phyloP scores from a whole-genome alignment of 2,888 invertebrate genomes.

The Tetragonisca angustula region DNA sequence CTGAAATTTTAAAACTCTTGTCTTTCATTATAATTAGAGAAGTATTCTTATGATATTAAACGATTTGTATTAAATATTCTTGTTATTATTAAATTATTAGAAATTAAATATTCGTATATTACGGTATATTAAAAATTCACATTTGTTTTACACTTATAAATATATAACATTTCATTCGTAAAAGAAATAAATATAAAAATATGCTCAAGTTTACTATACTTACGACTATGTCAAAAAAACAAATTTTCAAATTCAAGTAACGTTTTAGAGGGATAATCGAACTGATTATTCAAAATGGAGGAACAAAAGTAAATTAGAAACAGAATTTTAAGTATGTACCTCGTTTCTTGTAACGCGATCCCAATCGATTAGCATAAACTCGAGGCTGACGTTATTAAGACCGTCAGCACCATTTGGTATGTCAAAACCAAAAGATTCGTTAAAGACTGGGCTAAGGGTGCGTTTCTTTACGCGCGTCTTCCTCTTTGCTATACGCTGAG shows the following conservation, averaged over 20 bases:
- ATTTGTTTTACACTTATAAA: not conserved
- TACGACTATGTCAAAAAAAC: not conserved
- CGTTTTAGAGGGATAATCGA: not conserved
- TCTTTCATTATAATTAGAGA: too few species aligned
- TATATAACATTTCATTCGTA: not conserved
- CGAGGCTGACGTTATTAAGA: constrained; percentile 93
- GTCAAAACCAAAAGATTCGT: constrained; percentile 99
- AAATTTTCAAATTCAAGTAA: not conserved
- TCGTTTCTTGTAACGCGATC: constrained; percentile 99
- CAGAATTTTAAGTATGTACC: constrained; percentile 75
- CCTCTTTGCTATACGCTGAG: constrained; percentile 99
- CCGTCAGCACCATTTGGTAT: constrained; percentile 93
- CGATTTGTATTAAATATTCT: too few species aligned
- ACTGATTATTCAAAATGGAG: not conserved
- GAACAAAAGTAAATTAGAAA: not conserved
- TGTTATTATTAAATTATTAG: too few species aligned
- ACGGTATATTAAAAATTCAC: too few species aligned
- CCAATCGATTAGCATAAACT: constrained; percentile 97
- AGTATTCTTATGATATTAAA: too few species aligned
- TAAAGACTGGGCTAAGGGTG: constrained; percentile 98
- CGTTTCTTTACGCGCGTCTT: constrained; percentile 99
- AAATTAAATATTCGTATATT: too few species aligned
- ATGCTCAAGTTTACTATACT: not conserved
- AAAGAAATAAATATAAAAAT: not conserved
- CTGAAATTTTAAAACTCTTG: too few species aligned